Conservation (phyloP, 2,113 vertebrate genomes). For the Aspiorhynchus laticeps region DNA sequence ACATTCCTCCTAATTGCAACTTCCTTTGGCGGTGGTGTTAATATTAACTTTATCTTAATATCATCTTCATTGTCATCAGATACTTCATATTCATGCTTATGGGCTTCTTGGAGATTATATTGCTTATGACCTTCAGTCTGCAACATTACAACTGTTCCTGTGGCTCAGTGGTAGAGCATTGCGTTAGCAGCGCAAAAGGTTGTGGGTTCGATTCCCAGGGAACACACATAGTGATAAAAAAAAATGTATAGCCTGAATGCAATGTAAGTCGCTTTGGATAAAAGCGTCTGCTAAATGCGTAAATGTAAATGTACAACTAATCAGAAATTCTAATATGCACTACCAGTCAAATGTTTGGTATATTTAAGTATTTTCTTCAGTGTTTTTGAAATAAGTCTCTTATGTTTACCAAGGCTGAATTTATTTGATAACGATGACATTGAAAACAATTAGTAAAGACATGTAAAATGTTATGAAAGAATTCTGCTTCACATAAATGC, state of each 20-base stretch:
- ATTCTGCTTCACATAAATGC: not conserved
- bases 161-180: no score
- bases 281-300: no score
- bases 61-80: not conserved
- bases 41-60: not conserved
- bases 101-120: not conserved
- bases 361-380: no score
- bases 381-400: not conserved
- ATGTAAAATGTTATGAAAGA: not conserved
- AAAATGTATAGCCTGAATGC: no score
- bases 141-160: not conserved
- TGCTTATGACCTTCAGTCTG: not conserved
- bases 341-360: not conserved
- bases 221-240: no score
- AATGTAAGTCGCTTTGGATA: no score
- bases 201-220: no score
- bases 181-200: no score
- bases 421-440: not conserved
- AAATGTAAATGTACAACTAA: no score
- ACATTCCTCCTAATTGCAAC: not conserved
- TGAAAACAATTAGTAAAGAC: not conserved
- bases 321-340: not conserved
- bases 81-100: not conserved
- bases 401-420: not conserved
- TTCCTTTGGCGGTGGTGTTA: not conserved